Conservation (phyloP, 2,888 invertebrate genomes). For the Cecidostiba fungosa region DNA sequence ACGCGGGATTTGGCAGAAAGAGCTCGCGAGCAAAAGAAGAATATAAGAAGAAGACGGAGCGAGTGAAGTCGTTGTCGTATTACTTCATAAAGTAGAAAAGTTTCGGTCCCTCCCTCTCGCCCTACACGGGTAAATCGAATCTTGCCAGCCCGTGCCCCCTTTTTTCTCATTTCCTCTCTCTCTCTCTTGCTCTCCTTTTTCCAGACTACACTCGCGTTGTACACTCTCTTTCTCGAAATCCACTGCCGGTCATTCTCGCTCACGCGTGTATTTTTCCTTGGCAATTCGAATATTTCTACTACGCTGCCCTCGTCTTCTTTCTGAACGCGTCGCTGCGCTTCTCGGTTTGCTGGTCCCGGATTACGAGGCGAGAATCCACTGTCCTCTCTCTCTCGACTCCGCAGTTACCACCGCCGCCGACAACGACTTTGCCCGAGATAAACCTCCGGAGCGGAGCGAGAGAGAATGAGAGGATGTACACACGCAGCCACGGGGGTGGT, state of each 20-base stretch:
- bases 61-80: constrained; percentile 55
- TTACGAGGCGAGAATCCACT: constrained; percentile 51
- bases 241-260: constrained; percentile 44
- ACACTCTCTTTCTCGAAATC: constrained; percentile 50
- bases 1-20: constrained; percentile 7
- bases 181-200: constrained; percentile 61
- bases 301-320: constrained; percentile 37
- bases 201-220: constrained; percentile 50
- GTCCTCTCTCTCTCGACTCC: neutral
- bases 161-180: constrained; percentile 56
- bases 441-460: constrained; percentile 18
- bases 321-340: constrained; percentile 48
- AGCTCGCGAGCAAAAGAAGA: constrained; percentile 26
- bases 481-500: neutral
- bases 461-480: constrained; percentile 12
- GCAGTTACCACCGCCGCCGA: constrained; percentile 6
- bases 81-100: constrained; percentile 64
- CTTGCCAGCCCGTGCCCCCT: constrained; percentile 4
- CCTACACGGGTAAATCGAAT: constrained; percentile 56
- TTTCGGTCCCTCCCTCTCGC: constrained; percentile 60
- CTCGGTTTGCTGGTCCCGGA: constrained; percentile 33
- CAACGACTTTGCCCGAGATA: constrained; percentile 39
- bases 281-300: constrained; percentile 54
- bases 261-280: constrained; percentile 47
- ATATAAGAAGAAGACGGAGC: constrained; percentile 8